phyloP scores from a whole-genome alignment of 2,113 vertebrate species.

The Marcusenius ussheri region DNA sequence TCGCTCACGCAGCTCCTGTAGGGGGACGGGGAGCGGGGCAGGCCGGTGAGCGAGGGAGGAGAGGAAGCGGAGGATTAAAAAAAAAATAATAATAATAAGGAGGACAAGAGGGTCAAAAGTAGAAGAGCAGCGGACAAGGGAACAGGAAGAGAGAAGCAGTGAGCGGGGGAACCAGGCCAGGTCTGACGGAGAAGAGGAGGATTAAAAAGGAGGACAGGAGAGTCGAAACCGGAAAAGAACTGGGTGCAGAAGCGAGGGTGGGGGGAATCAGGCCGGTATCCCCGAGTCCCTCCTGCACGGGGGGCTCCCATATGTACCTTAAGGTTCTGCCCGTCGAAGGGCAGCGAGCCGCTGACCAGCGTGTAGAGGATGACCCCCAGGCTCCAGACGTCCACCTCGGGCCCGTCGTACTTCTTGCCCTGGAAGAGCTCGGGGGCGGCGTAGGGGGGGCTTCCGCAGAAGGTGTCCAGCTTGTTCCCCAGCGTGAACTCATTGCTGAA shows the following conservation, averaged over 20 bases:
- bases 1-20: slow-evolving; percentile 68
- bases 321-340: slow-evolving; percentile 74
- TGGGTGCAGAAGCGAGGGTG: neutral
- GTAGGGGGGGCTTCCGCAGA: slow-evolving; percentile 72
- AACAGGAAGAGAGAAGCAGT: neutral
- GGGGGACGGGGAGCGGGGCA: neutral
- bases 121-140: neutral
- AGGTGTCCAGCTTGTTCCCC: slow-evolving; percentile 73
- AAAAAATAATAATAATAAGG: neutral
- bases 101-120: neutral
- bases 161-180: neutral
- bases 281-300: neutral
- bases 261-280: neutral
- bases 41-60: neutral
- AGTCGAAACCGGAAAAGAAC: neutral
- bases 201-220: neutral
- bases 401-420: slow-evolving; percentile 73
- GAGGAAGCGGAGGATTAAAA: neutral
- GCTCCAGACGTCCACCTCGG: slow-evolving; percentile 75
- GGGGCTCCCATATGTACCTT: slow-evolving; percentile 50
- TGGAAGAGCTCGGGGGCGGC: slow-evolving; percentile 75
- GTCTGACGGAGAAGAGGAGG: neutral
- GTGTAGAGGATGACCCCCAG: slow-evolving; percentile 76
- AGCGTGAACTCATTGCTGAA: slow-evolving; percentile 75
- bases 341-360: slow-evolving; percentile 73